Base-by-base conservation (phyloP, 2,797 vertebrate species). In the Aldrovandia affinis region DNA sequence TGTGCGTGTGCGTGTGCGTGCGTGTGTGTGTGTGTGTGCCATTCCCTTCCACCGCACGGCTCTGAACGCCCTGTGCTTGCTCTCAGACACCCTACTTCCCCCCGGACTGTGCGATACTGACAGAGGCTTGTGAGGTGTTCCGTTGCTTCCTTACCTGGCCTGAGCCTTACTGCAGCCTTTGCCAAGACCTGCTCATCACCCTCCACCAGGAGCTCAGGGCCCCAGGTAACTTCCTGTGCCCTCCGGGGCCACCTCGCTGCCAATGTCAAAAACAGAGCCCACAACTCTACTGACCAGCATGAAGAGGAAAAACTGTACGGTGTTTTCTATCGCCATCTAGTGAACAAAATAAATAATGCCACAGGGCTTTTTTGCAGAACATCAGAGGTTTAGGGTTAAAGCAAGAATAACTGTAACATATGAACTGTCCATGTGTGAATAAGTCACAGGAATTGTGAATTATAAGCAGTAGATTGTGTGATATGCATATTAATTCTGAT, bases 111-210 rank as follows among this genome's bases (percentile, higher is more conserved):
- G 93, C 96, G 30, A 93, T 99, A 84, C 95, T 99, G 65, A 91
- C 92, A 81, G 95, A 96, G 77, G 98, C 98, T 0, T 85, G 95
- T 22, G 90, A 94, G 3, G 90, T 96, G 42, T 99, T 98, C 89
- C 96, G 96, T 86, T 84, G 85, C 55, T 99, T 99, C 92, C 95
- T 99, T 82, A 97, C 97, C 0, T 99, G 98, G 98, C 98, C 98
- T 0, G 93, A 97, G 83, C 98, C 98, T 0, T 99, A 98, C 91
- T 96, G 97, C 15, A 92, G 95, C 83, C 96, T 98, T 88, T 98
- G 95, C 88, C 94, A 89, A 33, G 94, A 95, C 87, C 95, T 99
- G 85, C 96, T 99, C 84, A 95, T 95, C 83, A 97, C 96, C 83
- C 95, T 99, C 25, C 94, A 96, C 12, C 94, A 97, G 42, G 98